Base-by-base conservation (phyloP, 2,113 vertebrate genomes). In the Erythrolamprus reginae region DNA sequence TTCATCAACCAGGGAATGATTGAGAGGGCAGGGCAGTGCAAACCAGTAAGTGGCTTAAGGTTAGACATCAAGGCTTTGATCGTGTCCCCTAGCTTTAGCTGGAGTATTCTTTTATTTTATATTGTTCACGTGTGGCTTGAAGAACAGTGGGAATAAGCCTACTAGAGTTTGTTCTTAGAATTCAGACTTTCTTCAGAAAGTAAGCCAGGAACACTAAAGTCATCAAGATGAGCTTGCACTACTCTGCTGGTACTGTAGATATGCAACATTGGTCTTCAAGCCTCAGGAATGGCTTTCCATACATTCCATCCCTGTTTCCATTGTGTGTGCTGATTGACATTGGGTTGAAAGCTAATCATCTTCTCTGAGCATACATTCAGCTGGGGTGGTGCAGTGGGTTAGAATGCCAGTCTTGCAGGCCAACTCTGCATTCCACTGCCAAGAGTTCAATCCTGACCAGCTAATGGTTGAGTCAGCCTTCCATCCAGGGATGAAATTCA, bases 81-180 rank as follows among this genome's bases (percentile, higher is more conserved):
- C 82, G 1, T 82, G 70, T 89, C 92, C 91, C 94, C 93, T 93
- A 90, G 93, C 92, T 92, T 92, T 19, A 53, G 77, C 86, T 85
- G 88, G n/a, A 86, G 48, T 8, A 28, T 84, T 38, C 56, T 89
- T 92, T 89, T 91, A 88, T 86, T 94, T 86, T 53, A 26, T 50
- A 51, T 28, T 84, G 17, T n/a, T 33, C 4, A 90, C 61, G 55
- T 91, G 93, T 86, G 91, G 89, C 70, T 90, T 94, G 88, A 84
- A 52, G 89, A 90, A 26, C 92, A 93, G 84, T 94, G 94, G 90
- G 92, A 93, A 84, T 52, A 91, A 93, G 94, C 92, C 94, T 94
- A 92, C 93, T 93, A 52, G 87, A 89, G 94, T 93, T 94, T 58
- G 84, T 77, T 93, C 91, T 86, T 90, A 92, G 88, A 88, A 70